Base-by-base conservation (phyloP, 2,113 vertebrate genomes). In the Hippocampus guttulatus region DNA sequence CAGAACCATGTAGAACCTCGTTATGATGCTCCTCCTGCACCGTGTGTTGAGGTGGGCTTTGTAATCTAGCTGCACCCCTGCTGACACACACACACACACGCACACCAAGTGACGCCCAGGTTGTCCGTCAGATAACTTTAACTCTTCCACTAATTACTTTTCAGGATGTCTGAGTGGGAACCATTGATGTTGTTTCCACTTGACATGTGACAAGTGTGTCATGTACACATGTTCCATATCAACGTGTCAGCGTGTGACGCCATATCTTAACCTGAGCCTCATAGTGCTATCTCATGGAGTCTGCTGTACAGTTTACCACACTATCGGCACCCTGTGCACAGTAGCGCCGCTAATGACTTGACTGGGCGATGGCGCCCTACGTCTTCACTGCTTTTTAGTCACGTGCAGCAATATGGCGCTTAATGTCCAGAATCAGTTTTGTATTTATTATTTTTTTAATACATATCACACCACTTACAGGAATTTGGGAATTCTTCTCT, bases 131-230 rank as follows among this genome's bases (percentile, higher is more conserved):
- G 81, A 87, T 85, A 77, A 79, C 71, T 87, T 80, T 68, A 78
- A 78, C 78, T 71, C 79, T 73, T 80, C 76, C 81, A 83, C 82
- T 88, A 79, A 87, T 84, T 71, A 79, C 85, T 83, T 83, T 82
- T 43, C 85, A 85, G 81, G 77, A 84, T 86, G 83, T 86, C 68
- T 71, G 76, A 71, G 67, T 80, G 77, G 71, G 68, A 71, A 75
- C 51, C 23, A 68, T 72, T 55, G 69, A 78, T 75, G 72, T 71
- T 75, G 43, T 77, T 78, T 82, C 77, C 79, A 52, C 47, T 52
- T 33, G 71, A 74, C 63, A 71, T 74, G 69, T 79, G 67, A 41
- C 73, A 74, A 68, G 72, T 73, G 68, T 82, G 74, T 84, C 82
- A 79, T 86, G 84, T 87, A 82, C 71, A 54, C 73, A 84, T 76